Evolutionary conservation across 2,888 invertebrate genomes (phyloP), one percentile per base, ranked within the genome.

Genomic region (Pandemis heparana): DNA sequence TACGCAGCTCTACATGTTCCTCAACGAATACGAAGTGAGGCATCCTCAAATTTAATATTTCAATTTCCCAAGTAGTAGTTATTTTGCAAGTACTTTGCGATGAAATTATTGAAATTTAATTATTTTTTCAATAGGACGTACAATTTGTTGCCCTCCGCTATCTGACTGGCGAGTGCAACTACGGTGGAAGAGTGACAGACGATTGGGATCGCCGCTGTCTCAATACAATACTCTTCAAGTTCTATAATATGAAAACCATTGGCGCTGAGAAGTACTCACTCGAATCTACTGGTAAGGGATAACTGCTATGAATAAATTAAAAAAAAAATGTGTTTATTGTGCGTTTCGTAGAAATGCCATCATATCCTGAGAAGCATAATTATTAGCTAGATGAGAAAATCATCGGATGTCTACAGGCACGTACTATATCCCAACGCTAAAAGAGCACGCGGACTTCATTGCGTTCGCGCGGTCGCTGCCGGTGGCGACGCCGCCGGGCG

Each of bases 161-260:
- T 92, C 92, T 99, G 81, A 98, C 98, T 0, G 99, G 99, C 0
- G 99, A 99, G 91, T 99, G 99, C 85, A 99, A 99, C 94, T 99
- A 99, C 87, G 99, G 99, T 8, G 99, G 99, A 0, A 96, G 98
- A 75, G 99, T 99, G 4, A 99, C 99, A 0, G 99, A 99, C 86
- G 98, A 98, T 86, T 98, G 98, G 98, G 99, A 99, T 92, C 95
- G 99, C 23, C 95, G 99, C 68, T 97, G 97, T 32, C 95, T 99
- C 66, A 96, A 96, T 82, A 98, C 98, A 0, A 97, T 99, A 75
- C 92, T 99, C 46, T 91, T 89, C 71, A 96, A 96, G 82, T 99
- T 97, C 89, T 99, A 98, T 89, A 97, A 96, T 83, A 95, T 95
- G 8, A 94, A 91, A 53, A 94, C 97, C 7, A 94, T 98, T 7